Conservation (phyloP, 2,113 vertebrate genomes). For the Dunckerocampus dactyliophorus region DNA sequence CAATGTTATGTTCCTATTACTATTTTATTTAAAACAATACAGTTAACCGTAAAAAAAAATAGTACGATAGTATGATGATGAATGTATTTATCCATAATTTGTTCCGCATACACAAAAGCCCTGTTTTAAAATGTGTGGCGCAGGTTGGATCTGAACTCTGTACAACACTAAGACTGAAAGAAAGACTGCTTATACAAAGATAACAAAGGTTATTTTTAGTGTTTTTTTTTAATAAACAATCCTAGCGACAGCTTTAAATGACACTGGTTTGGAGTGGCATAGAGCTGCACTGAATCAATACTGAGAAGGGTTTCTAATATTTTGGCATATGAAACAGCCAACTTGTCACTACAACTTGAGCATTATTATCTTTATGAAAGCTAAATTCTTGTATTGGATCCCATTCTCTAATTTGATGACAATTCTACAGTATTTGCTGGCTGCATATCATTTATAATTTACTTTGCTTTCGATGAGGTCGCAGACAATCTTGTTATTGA, state of each 20-base stretch:
- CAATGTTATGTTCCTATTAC: too few relatives aligned
- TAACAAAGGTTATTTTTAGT: background rate
- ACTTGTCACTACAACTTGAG: background rate
- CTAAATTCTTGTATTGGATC: too few relatives aligned
- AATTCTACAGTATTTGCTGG: background rate
- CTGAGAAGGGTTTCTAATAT: too few relatives aligned
- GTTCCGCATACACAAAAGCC: too few relatives aligned
- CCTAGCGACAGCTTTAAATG: background rate
- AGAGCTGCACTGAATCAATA: background rate
- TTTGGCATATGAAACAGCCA: background rate
- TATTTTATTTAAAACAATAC: too few relatives aligned
- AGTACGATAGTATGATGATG: too few relatives aligned
- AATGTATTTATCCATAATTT: too few relatives aligned
- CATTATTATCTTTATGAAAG: too few relatives aligned
- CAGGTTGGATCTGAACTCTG: too few relatives aligned
- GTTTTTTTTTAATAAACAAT: too few relatives aligned
- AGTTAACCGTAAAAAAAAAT: too few relatives aligned
- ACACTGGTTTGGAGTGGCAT: background rate
- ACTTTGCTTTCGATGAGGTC: constrained; percentile 97
- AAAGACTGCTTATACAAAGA: background rate
- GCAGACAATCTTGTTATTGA: constrained; percentile 95
- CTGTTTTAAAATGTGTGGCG: too few relatives aligned
- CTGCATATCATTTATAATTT: constrained; percentile 33
- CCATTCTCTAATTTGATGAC: background rate
- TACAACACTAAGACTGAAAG: background rate